phyloP scores from a whole-genome alignment of 2,888 invertebrate genomes.

The Ochlodes sylvanus region DNA sequence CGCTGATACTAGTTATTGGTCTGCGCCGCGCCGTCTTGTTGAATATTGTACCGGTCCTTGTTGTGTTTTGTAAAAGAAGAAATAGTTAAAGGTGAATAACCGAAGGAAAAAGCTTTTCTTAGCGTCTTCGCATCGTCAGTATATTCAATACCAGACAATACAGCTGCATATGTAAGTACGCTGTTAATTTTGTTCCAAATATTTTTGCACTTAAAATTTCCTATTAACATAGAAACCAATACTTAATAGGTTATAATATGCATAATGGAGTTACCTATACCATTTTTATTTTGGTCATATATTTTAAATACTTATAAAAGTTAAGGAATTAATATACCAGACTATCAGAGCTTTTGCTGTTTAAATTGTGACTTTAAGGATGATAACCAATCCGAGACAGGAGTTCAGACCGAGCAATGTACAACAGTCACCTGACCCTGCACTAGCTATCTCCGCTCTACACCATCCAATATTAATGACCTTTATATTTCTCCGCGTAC shows the following conservation, averaged over 20 bases:
- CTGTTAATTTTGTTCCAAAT: too few relatives aligned
- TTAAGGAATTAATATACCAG: too few relatives aligned
- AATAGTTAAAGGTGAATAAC: slow-evolving; percentile 9
- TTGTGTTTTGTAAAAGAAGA: slow-evolving; percentile 34
- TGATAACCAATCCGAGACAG: slow-evolving; percentile 12
- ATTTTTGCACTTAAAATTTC: too few relatives aligned
- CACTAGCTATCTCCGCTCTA: slow-evolving; percentile 69
- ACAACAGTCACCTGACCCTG: slow-evolving; percentile 68
- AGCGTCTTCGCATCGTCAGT: background rate
- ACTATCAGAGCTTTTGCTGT: too few relatives aligned
- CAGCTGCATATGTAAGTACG: too few relatives aligned
- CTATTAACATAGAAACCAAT: too few relatives aligned
- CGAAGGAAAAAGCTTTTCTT: background rate
- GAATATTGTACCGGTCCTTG: slow-evolving; percentile 27
- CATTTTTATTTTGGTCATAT: too few relatives aligned
- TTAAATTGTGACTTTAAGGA: slow-evolving; percentile 1
- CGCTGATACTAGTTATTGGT: slow-evolving; percentile 35
- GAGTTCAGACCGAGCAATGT: slow-evolving; percentile 52
- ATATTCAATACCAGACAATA: too few relatives aligned
- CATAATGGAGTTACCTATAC: too few relatives aligned
- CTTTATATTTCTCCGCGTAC: slow-evolving; percentile 73
- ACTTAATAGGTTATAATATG: too few relatives aligned
- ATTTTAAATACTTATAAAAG: too few relatives aligned
- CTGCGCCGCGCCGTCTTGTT: slow-evolving; percentile 11
- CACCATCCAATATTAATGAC: slow-evolving; percentile 78